These are phyloP conservation scores for Amblyraja radiata DNA, from an alignment of 2,797 vertebrate species.

Conservation along the genomic window DNA sequence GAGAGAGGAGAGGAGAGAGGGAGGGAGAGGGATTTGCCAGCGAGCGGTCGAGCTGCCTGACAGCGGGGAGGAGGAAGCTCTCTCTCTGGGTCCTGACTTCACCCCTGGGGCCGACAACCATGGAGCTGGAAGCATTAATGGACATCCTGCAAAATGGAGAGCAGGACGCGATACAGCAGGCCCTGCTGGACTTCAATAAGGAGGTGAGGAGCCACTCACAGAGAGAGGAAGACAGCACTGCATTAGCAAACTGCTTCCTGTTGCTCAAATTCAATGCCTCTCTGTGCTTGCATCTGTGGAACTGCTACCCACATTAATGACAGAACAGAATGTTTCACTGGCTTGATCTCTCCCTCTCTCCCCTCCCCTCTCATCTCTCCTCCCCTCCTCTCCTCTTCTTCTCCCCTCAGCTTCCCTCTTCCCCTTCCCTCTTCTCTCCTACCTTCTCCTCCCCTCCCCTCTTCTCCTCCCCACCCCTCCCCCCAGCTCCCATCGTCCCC, in stretches of 20 bases:
- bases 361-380: too few relatives aligned
- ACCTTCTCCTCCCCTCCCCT: too few relatives aligned
- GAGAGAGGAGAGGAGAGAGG: not conserved
- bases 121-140: slow-evolving; percentile 61
- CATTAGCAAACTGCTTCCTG: not conserved
- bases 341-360: too few relatives aligned
- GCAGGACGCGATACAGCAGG: slow-evolving; percentile 52
- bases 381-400: too few relatives aligned
- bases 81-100: not conserved
- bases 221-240: not conserved
- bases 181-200: slow-evolving; percentile 59
- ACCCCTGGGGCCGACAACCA: slow-evolving; percentile 40
- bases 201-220: slow-evolving; percentile 49
- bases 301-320: too few relatives aligned
- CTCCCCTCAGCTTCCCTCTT: too few relatives aligned
- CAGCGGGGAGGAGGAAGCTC: not conserved
- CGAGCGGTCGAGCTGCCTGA: not conserved
- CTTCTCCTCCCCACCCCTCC: too few relatives aligned
- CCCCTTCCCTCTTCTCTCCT: not conserved
- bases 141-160: slow-evolving; percentile 58
- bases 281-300: not conserved
- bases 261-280: not conserved
- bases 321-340: too few relatives aligned
- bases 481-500: too few relatives aligned
- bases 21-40: too few relatives aligned